Evolutionary conservation across 35 echinoderm and acorn worm genomes (phyloP).

Genomic region (Patiria miniata): DNA sequence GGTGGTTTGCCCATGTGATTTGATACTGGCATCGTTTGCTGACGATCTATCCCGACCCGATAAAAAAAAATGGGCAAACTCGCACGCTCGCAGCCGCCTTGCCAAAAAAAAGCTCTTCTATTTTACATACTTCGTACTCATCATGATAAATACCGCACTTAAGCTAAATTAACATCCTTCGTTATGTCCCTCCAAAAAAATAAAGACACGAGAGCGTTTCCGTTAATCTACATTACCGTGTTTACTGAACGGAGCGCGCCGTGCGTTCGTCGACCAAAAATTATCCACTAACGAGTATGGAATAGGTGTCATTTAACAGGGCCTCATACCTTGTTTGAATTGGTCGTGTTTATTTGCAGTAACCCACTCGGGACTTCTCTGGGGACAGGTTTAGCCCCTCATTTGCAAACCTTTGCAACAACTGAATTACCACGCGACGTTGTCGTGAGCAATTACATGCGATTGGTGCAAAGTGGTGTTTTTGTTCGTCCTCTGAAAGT

Average conservation of each 20-base stretch:
- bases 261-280: neutral
- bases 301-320: slow-evolving; percentile 17
- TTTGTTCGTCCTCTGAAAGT: no score
- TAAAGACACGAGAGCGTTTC: neutral
- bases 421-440: no score
- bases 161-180: slow-evolving; percentile 29
- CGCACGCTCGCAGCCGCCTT: neutral
- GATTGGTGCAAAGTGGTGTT: no score
- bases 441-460: slow-evolving; percentile 11
- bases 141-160: slow-evolving; percentile 29
- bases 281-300: slow-evolving; percentile 2
- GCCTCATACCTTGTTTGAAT: neutral
- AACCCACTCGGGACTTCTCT: neutral
- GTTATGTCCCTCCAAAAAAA: neutral
- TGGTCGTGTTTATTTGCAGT: slow-evolving; percentile 10
- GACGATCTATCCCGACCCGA: neutral
- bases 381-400: no score
- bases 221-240: neutral
- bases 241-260: neutral
- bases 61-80: neutral
- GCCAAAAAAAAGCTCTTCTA: neutral
- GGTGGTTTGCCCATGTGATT: neutral
- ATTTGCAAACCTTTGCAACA: no score
- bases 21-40: neutral
- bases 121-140: neutral